Base-by-base conservation (phyloP, 2,888 invertebrate genomes). In the Phalangium opilio region DNA sequence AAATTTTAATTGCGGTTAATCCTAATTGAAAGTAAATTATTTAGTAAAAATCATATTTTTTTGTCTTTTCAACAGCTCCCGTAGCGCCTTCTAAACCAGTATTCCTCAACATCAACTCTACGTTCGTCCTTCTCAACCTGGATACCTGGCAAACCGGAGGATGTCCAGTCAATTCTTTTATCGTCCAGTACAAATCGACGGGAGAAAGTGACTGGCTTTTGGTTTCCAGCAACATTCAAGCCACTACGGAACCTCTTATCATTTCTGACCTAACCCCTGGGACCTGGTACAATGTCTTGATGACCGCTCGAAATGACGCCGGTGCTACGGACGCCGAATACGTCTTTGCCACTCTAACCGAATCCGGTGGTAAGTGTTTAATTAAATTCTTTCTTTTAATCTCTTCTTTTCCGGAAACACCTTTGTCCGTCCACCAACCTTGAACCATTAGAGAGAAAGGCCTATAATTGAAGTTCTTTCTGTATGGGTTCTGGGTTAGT, bases 241-340 rank as follows among this genome's bases (percentile, higher is more conserved):
- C 52, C 18, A 45, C 47, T 21, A 36, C 38, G 4, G 45, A 52
- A 33, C 21, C 45, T 33, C 33, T 48, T 18, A 19, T 46, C 33
- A 45, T 44, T 11, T 17, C 40, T 8, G 46, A 47, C 10, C 71
- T 93, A 59, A 87, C 85, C 61, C 87, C 93, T 0, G 91, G 90
- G 17, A 85, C 83, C 10, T 89, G 91, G 87, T 93, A 93, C 64
- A 81, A 84, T 60, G 74, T 93, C 55, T 75, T 85, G 52, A 85
- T 91, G 27, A 87, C 87, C 1, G 70, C 70, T 5, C 66, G 69
- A 58, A 93, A 91, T 67, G 90, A 89, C 61, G 91, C 91, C 50
- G 93, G 93, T 43, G 89, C 89, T 61, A 85, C 86, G 35, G 89
- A 90, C 43, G 89, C 87, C 50, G 85, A 89, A 70, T 89, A 90